Percentiles rank a stretch among this genome's conserved stretches.
phyloP scores from a whole-genome alignment of 2,797 vertebrate genomes.

The Nyctibius grandis region DNA sequence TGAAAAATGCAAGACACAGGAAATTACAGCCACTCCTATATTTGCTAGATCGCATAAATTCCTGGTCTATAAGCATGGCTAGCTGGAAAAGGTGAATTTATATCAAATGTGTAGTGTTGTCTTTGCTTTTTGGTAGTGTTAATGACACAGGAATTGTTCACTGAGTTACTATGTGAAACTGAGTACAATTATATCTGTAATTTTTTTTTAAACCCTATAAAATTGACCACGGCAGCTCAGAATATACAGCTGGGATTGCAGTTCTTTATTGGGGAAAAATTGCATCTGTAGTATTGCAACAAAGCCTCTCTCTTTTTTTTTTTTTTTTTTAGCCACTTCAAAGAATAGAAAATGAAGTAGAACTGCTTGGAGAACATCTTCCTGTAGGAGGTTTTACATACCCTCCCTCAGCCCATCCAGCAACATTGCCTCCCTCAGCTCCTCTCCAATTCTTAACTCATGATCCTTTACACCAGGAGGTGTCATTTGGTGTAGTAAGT shows the following conservation, averaged over 20 bases:
- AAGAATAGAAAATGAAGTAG: constrained; percentile 96
- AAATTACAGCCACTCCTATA: constrained; percentile 20
- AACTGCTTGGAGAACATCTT: constrained; percentile 92
- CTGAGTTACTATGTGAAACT: background rate
- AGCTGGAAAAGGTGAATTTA: constrained; percentile 38
- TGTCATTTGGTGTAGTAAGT: constrained; percentile 92
- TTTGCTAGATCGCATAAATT: constrained; percentile 34
- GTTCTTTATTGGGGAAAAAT: background rate
- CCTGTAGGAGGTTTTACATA: constrained; percentile 91
- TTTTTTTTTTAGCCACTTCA: constrained; percentile 85
- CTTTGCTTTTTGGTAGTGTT: constrained; percentile 1
- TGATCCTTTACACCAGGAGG: constrained; percentile 92
- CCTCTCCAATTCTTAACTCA: constrained; percentile 93
- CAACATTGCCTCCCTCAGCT: constrained; percentile 87
- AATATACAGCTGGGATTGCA: background rate
- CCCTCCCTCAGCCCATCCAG: constrained; percentile 83
- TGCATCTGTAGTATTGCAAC: background rate
- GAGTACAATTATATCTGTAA: background rate
- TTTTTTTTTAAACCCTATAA: background rate
- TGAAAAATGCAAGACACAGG: constrained; percentile 38
- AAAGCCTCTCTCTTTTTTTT: background rate
- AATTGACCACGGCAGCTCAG: background rate
- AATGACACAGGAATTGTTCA: background rate
- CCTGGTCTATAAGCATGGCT: constrained; percentile 19
- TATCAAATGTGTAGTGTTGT: background rate